Percentiles rank a stretch among this genome's conserved stretches.
Evolutionary conservation across 2,113 vertebrate species (phyloP).

Genomic region (Bufo gargarizans): DNA sequence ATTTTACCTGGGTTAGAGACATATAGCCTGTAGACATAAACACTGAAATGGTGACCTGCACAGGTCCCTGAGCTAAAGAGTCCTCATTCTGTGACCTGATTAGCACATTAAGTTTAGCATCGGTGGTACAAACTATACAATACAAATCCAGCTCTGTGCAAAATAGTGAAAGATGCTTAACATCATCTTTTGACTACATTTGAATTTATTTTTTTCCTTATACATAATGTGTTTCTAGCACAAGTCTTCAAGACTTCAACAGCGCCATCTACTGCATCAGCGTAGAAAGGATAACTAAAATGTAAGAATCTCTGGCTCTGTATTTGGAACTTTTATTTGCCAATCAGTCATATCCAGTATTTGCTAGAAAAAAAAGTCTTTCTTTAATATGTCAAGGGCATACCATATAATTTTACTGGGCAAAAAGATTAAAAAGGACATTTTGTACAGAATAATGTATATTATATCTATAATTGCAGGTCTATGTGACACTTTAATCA

Average conservation of each 20-base stretch:
- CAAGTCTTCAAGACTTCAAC: not conserved
- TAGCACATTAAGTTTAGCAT: not conserved
- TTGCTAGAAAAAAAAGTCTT: not conserved
- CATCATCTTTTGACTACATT: not conserved
- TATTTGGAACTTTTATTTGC: not conserved
- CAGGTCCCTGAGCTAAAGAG: not conserved
- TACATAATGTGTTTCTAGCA: not conserved
- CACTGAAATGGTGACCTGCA: not conserved
- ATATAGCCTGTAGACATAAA: not conserved
- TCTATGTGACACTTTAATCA: not conserved
- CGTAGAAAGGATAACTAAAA: not conserved
- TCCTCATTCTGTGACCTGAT: not conserved
- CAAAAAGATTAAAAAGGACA: too few relatives aligned
- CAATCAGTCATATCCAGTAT: too few relatives aligned
- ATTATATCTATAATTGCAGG: not conserved
- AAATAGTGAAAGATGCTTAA: not conserved
- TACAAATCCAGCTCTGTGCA: not conserved
- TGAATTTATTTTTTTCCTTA: not conserved
- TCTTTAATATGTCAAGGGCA: not conserved
- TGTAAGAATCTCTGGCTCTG: not conserved
- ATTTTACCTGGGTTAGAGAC: not conserved
- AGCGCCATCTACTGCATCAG: conserved; percentile 32
- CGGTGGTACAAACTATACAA: not conserved
- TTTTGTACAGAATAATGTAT: not conserved
- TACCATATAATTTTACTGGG: too few relatives aligned